phyloP scores from a whole-genome alignment of 1,140 invertebrate genomes.

The Limonius californicus region DNA sequence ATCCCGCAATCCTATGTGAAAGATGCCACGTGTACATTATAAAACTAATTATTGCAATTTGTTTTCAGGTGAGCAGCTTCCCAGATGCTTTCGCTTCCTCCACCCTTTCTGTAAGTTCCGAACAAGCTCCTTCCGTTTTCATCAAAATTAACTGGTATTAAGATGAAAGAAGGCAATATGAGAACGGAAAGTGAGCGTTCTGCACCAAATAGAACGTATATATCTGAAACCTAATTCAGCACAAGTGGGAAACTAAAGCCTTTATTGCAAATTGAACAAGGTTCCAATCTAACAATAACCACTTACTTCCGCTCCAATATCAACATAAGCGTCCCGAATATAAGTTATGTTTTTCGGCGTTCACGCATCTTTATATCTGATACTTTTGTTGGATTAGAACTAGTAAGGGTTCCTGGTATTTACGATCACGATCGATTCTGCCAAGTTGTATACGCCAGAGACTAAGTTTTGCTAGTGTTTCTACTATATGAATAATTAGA shows the following conservation, averaged over 20 bases:
- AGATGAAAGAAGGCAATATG: neutral
- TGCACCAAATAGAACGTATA: neutral
- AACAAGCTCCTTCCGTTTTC: neutral
- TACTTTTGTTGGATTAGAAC: too few relatives aligned
- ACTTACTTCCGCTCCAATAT: neutral
- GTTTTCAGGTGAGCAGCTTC: too few relatives aligned
- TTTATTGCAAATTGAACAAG: neutral
- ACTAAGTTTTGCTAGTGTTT: too few relatives aligned
- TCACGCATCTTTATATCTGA: neutral
- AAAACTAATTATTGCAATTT: too few relatives aligned
- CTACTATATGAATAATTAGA: too few relatives aligned
- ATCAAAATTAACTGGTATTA: neutral
- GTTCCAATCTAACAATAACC: conserved; percentile 1
- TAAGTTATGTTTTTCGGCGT: neutral
- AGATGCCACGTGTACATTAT: too few relatives aligned
- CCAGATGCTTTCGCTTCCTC: too few relatives aligned
- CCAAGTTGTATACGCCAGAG: too few relatives aligned
- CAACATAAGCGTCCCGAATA: neutral
- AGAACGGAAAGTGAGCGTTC: neutral
- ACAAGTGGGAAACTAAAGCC: conserved; percentile 1
- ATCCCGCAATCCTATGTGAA: too few relatives aligned
- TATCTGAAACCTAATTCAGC: neutral
- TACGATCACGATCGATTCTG: too few relatives aligned
- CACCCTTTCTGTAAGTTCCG: too few relatives aligned
- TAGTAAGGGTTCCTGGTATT: too few relatives aligned